phyloP scores from a whole-genome alignment of 2,797 vertebrate species.

The Emys orbicularis region DNA sequence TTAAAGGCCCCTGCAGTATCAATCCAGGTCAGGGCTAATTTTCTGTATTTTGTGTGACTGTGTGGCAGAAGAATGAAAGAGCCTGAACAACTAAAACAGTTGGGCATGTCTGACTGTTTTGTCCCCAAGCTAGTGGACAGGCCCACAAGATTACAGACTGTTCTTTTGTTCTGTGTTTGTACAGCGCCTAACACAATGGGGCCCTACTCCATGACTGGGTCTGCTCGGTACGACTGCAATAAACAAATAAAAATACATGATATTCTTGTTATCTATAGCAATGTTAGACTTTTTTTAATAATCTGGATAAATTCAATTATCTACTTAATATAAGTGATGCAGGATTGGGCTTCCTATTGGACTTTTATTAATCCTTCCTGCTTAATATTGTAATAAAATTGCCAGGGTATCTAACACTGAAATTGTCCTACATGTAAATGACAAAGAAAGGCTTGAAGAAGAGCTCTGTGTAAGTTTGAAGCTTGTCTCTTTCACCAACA shows the following conservation, averaged over 20 bases:
- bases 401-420: neutral
- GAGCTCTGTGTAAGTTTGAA: neutral
- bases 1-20: neutral
- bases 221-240: neutral
- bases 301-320: neutral
- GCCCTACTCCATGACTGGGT: neutral
- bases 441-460: neutral
- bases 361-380: neutral
- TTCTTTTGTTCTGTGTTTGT: neutral
- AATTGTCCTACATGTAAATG: neutral
- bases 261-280: neutral
- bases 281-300: neutral
- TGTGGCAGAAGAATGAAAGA: neutral
- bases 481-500: neutral
- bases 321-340: neutral
- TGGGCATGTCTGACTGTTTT: neutral
- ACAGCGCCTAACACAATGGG: neutral
- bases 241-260: neutral
- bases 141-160: neutral
- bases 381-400: neutral
- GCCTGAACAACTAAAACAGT: neutral
- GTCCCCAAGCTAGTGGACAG: neutral
- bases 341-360: neutral
- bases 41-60: neutral
- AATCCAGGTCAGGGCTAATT: neutral